A percentile compares a stretch with the other conserved stretches of the same genome.
Conservation (phyloP, 2,113 vertebrate species). For the Hyaena hyaena region DNA sequence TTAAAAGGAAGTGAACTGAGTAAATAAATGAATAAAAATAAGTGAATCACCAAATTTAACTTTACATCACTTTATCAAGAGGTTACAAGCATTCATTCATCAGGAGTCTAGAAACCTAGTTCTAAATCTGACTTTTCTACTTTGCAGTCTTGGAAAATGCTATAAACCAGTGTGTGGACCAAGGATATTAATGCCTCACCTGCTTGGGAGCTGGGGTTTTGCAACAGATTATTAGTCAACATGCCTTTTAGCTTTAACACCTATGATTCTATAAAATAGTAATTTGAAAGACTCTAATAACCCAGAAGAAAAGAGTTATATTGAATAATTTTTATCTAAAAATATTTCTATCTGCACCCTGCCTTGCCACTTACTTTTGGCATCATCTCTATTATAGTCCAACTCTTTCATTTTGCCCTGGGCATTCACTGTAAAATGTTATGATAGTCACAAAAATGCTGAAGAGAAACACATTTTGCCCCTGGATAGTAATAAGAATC, state of each 20-base stretch:
- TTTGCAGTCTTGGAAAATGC: conserved; percentile 6
- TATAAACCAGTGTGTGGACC: background rate
- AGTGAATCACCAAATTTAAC: background rate
- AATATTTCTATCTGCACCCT: background rate
- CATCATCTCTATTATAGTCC: conserved; percentile 59
- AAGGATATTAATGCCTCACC: background rate
- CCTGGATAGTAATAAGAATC: conserved; percentile 81
- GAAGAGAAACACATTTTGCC: conserved; percentile 78
- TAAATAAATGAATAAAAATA: background rate
- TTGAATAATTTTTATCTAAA: conserved; percentile 64
- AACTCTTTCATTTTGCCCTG: conserved; percentile 67
- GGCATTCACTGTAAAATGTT: conserved; percentile 68
- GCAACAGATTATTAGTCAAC: conserved; percentile 49
- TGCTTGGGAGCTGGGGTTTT: background rate
- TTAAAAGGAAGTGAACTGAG: background rate
- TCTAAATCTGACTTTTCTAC: background rate
- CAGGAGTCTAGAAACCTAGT: background rate
- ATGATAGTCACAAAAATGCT: conserved; percentile 65
- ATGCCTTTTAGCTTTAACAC: conserved; percentile 47
- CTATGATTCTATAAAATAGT: conserved; percentile 47
- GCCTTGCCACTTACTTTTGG: conserved; percentile 57
- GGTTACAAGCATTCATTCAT: background rate
- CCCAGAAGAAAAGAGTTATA: conserved; percentile 20
- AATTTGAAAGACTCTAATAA: conserved; percentile 68
- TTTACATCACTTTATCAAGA: background rate